A percentile compares a stretch with the other conserved stretches of the same genome.
Evolutionary conservation across 1,140 invertebrate species (phyloP).

Genomic region (Periplaneta americana): DNA sequence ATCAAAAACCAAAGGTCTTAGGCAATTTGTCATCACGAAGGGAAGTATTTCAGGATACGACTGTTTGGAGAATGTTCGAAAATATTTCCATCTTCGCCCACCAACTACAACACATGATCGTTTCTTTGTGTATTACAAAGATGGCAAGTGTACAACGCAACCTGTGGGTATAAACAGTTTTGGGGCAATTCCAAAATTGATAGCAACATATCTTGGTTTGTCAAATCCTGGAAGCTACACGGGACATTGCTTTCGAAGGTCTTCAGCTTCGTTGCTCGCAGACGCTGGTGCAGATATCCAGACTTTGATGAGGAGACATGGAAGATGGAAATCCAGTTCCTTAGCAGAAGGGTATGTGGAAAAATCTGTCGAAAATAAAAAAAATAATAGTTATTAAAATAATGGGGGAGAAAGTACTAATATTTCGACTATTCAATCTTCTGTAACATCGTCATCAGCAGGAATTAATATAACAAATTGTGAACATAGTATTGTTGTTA

Average conservation of each 20-base stretch:
- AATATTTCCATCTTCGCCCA: conserved; percentile 20
- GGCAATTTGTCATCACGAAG: not conserved
- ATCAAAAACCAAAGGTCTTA: not conserved
- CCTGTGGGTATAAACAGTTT: conserved; percentile 24
- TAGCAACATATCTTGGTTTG: conserved; percentile 24
- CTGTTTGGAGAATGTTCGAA: conserved; percentile 12
- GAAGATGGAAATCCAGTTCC: conserved; percentile 7
- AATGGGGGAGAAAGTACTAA: too few relatives aligned
- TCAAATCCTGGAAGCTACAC: conserved; percentile 15
- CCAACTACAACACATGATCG: not conserved
- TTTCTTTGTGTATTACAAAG: conserved; percentile 29
- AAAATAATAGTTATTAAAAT: too few relatives aligned
- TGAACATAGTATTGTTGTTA: too few relatives aligned
- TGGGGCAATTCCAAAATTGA: conserved; percentile 22
- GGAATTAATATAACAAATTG: too few relatives aligned
- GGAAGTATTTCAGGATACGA: not conserved
- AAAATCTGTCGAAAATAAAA: conserved; percentile 5
- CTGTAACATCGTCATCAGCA: too few relatives aligned
- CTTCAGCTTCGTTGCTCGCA: conserved; percentile 13
- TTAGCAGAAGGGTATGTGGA: conserved; percentile 11
- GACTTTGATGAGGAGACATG: conserved; percentile 10
- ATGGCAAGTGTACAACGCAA: conserved; percentile 28
- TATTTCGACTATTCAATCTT: too few relatives aligned
- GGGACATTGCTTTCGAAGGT: not conserved
- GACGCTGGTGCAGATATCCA: conserved; percentile 15